Evolutionary conservation across 2,888 invertebrate genomes (phyloP), one percentile per base, ranked within the genome.

Genomic region (Drosophila longiperda): DNA sequence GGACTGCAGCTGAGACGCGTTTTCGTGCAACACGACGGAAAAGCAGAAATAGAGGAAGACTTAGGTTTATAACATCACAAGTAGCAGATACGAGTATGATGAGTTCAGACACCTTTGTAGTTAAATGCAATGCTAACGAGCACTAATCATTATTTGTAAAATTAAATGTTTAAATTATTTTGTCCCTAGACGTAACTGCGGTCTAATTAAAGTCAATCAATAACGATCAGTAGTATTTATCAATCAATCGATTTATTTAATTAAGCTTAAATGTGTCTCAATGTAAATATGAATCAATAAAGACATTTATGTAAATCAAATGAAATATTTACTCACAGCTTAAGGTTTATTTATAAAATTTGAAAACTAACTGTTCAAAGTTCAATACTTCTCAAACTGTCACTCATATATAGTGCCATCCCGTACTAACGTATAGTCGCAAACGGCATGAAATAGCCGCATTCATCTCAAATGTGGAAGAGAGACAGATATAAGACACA

Each of bases 81-180:
- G 29, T 36, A 61, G 34, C 52, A 64, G 15, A 50, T 59, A 26
- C 38, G 55, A 71, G 66, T 66, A 62, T 66, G 29, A 57, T 40
- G 15, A 26, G 38, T 12, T 26, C 26, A 54, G 34, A 38, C n/a
- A 55, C 12, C n/a, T 55, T 15, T 50, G 48, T 72, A 82, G 82
- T 52, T 59, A 55, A 73, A 73, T 64, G 69, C 73, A 66, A 79
- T 69, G 72, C 66, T 72, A 83, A 70, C 83, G 66, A 80, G 71
- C 79, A 85, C 87, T 87, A 86, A 86, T 86, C 85, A 86, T 85
- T 86, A 86, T 69, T 69, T 75, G 32, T 86, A 87, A 75, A 26
- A 40, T 58, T 66, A 72, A 70, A 26, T 78, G 60, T 53, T 71
- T 87, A 85, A 87, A 66, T 85, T 83, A 85, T 87, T 87, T 45